phyloP scores from a whole-genome alignment of 2,113 vertebrate species.

The Pycnonotus jocosus region DNA sequence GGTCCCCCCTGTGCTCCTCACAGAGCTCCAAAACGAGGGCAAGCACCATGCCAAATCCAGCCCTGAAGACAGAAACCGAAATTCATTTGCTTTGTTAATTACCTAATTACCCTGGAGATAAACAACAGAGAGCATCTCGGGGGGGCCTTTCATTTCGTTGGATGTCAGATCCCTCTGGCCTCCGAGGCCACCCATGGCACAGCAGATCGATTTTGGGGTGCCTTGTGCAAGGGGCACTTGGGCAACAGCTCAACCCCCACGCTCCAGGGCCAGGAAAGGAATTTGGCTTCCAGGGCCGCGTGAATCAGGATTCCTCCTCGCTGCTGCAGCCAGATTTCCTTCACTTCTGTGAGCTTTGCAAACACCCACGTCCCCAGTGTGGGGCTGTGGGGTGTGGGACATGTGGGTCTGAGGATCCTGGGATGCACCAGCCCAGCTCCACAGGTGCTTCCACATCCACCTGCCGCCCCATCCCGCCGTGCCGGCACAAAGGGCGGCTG shows the following conservation, averaged over 20 bases:
- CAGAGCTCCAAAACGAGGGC: background rate
- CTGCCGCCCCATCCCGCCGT: background rate
- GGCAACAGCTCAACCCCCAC: background rate
- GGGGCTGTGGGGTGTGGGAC: background rate
- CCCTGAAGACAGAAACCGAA: slow-evolving; percentile 38
- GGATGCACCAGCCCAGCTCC: accelerated
- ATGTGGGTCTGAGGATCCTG: background rate
- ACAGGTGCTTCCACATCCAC: background rate
- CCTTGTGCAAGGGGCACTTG: background rate
- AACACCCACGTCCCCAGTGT: background rate
- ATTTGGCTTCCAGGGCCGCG: background rate
- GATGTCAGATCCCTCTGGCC: background rate
- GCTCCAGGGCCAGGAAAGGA: background rate
- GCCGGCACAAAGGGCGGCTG: background rate
- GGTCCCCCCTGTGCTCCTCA: background rate
- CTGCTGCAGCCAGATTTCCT: background rate
- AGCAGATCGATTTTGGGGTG: background rate
- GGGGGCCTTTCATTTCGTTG: background rate
- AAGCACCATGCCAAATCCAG: background rate
- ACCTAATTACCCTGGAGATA: slow-evolving; percentile 40
- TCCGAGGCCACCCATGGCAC: background rate
- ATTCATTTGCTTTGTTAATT: slow-evolving; percentile 61
- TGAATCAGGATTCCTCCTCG: background rate
- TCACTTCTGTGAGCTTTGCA: background rate
- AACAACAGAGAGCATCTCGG: background rate